phyloP scores from a whole-genome alignment of 2,113 vertebrate genomes.

The Xiphophorus maculatus region DNA sequence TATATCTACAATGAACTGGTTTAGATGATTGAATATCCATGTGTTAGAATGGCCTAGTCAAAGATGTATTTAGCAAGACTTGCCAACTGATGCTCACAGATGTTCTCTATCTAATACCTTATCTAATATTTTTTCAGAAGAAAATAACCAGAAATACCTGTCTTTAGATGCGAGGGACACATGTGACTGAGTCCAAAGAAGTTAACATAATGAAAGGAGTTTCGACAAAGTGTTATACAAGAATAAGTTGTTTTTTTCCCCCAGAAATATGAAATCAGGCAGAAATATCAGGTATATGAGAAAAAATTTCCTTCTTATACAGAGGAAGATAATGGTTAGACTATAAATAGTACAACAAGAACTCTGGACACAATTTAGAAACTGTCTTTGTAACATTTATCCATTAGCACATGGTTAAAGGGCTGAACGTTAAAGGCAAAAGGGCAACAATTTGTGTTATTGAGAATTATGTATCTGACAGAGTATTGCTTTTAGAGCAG shows the following conservation, averaged over 20 bases:
- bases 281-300: not conserved
- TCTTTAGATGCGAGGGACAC: not conserved
- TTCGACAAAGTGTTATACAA: not conserved
- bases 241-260: not conserved
- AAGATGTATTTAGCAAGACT: no score
- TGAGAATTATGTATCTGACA: not conserved
- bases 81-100: no score
- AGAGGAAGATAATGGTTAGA: not conserved
- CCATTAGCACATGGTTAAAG: not conserved
- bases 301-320: not conserved
- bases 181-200: not conserved
- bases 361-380: not conserved
- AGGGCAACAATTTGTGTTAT: not conserved
- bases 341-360: not conserved
- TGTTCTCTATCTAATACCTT: no score
- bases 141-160: no score
- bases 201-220: not conserved
- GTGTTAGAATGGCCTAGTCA: no score
- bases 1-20: no score
- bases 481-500: not conserved
- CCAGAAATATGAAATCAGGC: not conserved
- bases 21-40: no score
- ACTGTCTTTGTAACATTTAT: not conserved
- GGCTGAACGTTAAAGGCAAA: not conserved
- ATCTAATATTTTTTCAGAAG: no score